Evolutionary conservation across 1,140 invertebrate species (phyloP), one percentile per base, ranked within the genome.

Genomic region (Stegodyphus mimosarum): DNA sequence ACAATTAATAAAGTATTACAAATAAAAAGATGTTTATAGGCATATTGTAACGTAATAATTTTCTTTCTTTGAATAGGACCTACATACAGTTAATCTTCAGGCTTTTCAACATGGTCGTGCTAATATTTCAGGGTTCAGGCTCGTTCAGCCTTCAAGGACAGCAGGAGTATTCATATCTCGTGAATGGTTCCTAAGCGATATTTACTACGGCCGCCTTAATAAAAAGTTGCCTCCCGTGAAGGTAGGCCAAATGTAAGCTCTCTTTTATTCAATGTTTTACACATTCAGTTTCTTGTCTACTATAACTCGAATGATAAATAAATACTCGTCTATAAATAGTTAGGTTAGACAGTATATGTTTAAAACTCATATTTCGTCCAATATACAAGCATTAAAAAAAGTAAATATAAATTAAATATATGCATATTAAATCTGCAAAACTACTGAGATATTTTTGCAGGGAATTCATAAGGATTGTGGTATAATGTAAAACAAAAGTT

Each of bases 71-170:
- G 73, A 52, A 7, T 51, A 87, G 87, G 96, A 98, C 90, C 90
- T 98, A 51, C 95, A 98, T 88, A 95, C 94, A 55, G 94, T 98
- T 7, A 95, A 97, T 91, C 91, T 97, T 88, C 96, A 97, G 89
- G 87, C 87, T 64, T 88, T 88, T 72, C 75, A 87, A 52, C 84
- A 88, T 64, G 84, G 73, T 0, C 53, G 86, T 63, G 77, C 88
- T 5, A 88, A 88, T 55, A 88, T 88, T 50, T 85, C 88, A 5
- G 88, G 83, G 18, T 87, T 88, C 52, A 80, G 86, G 6, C 71
- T 88, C 11, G 78, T 88, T 15, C 87, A 89, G 67, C 73, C 75
- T 48, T 66, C 66, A 9, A 71, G 13, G 18, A 87, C 55, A 11
- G 50, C 72, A 2, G 67, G 79, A 13, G 49, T 87, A 17, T 78